Conservation (phyloP, 2,888 invertebrate species). For the Dryocosmus kuriphilus region DNA sequence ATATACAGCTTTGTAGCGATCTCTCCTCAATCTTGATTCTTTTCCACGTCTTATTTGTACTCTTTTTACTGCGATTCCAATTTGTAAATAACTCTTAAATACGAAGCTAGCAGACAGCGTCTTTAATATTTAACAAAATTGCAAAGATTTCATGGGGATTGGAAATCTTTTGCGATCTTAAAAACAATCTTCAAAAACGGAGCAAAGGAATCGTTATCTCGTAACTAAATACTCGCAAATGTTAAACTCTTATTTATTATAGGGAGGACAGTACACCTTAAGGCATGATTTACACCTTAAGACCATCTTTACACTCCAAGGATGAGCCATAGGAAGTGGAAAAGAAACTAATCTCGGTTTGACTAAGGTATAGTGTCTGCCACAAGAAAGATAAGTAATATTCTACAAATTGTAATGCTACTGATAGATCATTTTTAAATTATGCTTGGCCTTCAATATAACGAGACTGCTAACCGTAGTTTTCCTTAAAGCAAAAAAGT, state of each 20-base stretch:
- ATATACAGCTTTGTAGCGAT: slow-evolving; percentile 48
- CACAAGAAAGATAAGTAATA: slow-evolving; percentile 5
- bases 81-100: slow-evolving; percentile 15
- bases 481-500: neutral
- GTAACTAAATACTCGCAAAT: neutral
- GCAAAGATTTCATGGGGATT: neutral
- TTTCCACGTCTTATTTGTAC: slow-evolving; percentile 22
- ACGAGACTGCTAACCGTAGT: slow-evolving; percentile 6
- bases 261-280: neutral
- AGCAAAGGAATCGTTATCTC: neutral
- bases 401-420: slow-evolving; percentile 12
- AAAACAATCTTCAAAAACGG: neutral
- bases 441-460: slow-evolving; percentile 1
- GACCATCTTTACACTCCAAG: neutral
- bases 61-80: slow-evolving; percentile 5
- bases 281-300: neutral
- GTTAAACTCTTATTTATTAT: neutral
- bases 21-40: slow-evolving; percentile 27
- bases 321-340: slow-evolving; percentile 20
- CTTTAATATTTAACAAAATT: neutral
- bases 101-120: slow-evolving; percentile 3
- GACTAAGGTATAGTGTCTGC: slow-evolving; percentile 1
- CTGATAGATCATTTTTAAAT: slow-evolving; percentile 2
- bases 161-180: neutral
- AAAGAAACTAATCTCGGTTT: slow-evolving; percentile 15